These are phyloP conservation scores for Solea senegalensis DNA, from an alignment of 2,113 vertebrate genomes.

Conservation along the genomic window DNA sequence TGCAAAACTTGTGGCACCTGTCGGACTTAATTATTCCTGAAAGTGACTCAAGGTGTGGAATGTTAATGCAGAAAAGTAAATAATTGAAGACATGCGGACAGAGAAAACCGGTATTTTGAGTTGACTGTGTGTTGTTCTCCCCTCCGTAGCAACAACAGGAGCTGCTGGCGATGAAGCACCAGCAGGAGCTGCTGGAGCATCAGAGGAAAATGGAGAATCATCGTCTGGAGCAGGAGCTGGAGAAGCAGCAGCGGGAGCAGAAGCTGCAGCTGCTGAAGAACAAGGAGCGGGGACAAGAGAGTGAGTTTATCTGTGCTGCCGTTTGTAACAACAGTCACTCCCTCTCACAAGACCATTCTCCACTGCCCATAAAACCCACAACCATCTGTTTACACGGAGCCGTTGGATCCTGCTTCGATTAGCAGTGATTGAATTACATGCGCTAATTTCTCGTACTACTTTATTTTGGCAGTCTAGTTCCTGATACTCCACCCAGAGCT, in stretches of 20 bases:
- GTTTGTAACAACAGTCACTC: neutral
- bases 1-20: slow-evolving; percentile 58
- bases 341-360: no score
- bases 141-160: slow-evolving; percentile 93
- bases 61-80: slow-evolving; percentile 14
- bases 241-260: slow-evolving; percentile 97
- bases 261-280: slow-evolving; percentile 96
- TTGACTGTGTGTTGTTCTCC: neutral
- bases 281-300: slow-evolving; percentile 98
- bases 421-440: no score
- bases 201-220: slow-evolving; percentile 97
- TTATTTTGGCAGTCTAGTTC: no score
- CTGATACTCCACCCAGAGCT: no score
- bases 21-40: slow-evolving; percentile 43
- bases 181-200: slow-evolving; percentile 96
- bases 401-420: no score
- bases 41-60: neutral
- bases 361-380: no score
- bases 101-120: neutral
- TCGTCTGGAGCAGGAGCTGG: slow-evolving; percentile 95
- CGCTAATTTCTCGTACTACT: no score
- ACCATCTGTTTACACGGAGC: no score
- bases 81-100: slow-evolving; percentile 12
- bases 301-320: slow-evolving; percentile 75
- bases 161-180: slow-evolving; percentile 95